Base-by-base conservation (phyloP, 2,888 invertebrate genomes). In the Eremobia ochroleuca region DNA sequence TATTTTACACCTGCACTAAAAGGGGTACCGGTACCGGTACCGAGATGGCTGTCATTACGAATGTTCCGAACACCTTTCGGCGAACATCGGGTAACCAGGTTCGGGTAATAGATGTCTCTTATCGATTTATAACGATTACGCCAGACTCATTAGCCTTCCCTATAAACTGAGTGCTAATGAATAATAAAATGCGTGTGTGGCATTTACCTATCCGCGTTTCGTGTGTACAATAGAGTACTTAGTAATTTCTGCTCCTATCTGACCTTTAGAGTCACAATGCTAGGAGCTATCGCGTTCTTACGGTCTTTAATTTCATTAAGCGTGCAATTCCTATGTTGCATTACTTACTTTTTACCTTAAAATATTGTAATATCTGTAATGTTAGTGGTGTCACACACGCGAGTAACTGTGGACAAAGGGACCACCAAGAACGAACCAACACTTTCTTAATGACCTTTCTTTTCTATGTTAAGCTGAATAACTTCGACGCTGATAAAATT, bases 1-100 rank as follows among this genome's bases (percentile, higher is more conserved):
- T 95, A 96, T 96, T 96, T 96, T 95, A 96, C 96, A 96, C 95
- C 96, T 96, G 96, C 93, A 94, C 90, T 93, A 91, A 94, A 92
- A 90, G 90, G 88, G 87, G 82, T 82, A 85, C 83, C 70, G 86
- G 82, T 82, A 85, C 83, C 70, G 86, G 84, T 82, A 83, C 83
- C 64, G 83, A 83, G 88, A 87, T 81, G 83, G 84, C 79, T 86
- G 87, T 86, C 84, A 79, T 66, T 83, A 83, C 88, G 71, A 88
- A 88, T 83, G 87, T 85, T 85, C 65, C 76, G 71, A 82, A 82
- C 88, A 87, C 90, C 90, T 88, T 85, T 85, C 59, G 85, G 85
- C 73, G 43, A 79, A 73, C 74, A 64, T 67, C 77, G 71, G 79
- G 85, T 82, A 82, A 70, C 79, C 62, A 58, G 68, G 40, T 52